A percentile compares a stretch with the other conserved stretches of the same genome.
These are phyloP conservation scores for Epinephelus lanceolatus DNA, from an alignment of 2,113 vertebrate genomes.

Conservation along the genomic window DNA sequence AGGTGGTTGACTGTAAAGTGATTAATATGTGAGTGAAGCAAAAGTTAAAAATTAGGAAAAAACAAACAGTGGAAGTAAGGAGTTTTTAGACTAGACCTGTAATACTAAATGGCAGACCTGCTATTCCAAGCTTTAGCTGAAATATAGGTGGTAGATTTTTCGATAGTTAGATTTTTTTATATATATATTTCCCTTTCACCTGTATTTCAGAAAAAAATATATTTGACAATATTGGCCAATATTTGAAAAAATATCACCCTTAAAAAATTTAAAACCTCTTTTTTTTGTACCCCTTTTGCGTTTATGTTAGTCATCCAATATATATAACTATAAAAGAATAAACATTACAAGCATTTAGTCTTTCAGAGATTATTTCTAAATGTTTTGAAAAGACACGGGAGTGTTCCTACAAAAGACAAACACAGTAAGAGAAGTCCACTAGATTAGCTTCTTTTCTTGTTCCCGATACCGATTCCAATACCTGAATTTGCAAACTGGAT, in stretches of 20 bases:
- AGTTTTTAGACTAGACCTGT: slow-evolving; percentile 16
- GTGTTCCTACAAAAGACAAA: not conserved
- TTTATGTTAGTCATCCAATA: not conserved
- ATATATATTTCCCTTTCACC: not conserved
- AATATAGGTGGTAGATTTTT: slow-evolving; percentile 29
- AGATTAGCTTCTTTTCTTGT: not conserved
- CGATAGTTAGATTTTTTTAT: slow-evolving; percentile 1
- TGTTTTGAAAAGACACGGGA: not conserved
- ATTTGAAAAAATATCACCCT: not conserved
- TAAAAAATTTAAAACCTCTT: not conserved
- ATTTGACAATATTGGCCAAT: not conserved
- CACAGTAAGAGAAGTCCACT: not conserved
- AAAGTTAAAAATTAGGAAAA: not conserved
- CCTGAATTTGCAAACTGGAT: too few relatives aligned
- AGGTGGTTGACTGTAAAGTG: not conserved
- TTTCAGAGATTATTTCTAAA: not conserved
- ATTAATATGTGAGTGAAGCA: slow-evolving; percentile 6
- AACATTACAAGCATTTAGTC: not conserved
- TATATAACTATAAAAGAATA: not conserved
- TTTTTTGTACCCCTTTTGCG: not conserved
- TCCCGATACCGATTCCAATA: too few relatives aligned
- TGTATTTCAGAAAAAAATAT: not conserved
- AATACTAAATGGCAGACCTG: not conserved
- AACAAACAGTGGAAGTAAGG: slow-evolving; percentile 30
- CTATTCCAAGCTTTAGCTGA: slow-evolving; percentile 28